phyloP scores from a whole-genome alignment of 2,888 invertebrate species.

The Himalopsyche anomala region DNA sequence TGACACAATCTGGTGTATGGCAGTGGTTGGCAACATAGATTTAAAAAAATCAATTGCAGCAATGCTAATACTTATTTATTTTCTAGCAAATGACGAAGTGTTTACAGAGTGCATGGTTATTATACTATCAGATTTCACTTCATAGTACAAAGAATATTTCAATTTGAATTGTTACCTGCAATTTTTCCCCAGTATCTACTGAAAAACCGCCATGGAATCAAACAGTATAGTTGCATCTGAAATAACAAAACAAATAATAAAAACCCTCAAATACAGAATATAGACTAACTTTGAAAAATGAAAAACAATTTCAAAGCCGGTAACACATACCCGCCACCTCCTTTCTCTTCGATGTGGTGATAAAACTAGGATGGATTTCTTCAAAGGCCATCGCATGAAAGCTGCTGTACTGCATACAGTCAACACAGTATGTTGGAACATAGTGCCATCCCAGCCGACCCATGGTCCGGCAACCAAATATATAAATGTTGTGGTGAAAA shows the following conservation, averaged over 20 bases:
- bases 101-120: too few species aligned
- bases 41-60: too few species aligned
- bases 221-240: slow-evolving; percentile 76
- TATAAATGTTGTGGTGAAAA: slow-evolving; percentile 59
- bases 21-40: too few species aligned
- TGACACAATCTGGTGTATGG: too few species aligned
- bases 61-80: too few species aligned
- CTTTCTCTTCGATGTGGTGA: slow-evolving; percentile 58
- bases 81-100: too few species aligned
- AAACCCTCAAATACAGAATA: background rate
- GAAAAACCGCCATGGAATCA: slow-evolving; percentile 78
- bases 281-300: background rate
- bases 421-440: slow-evolving; percentile 51
- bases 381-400: slow-evolving; percentile 55
- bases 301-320: background rate
- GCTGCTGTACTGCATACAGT: slow-evolving; percentile 53
- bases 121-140: too few species aligned
- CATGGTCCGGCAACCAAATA: slow-evolving; percentile 62
- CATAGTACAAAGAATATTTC: background rate
- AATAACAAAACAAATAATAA: slow-evolving; percentile 59
- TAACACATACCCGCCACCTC: slow-evolving; percentile 59
- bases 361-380: slow-evolving; percentile 53
- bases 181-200: slow-evolving; percentile 82
- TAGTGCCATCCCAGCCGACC: slow-evolving; percentile 58
- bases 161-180: slow-evolving; percentile 72